A percentile compares a stretch with the other conserved stretches of the same genome.
Conservation (phyloP, 2,113 vertebrate genomes). For the Takifugu bimaculatus region DNA sequence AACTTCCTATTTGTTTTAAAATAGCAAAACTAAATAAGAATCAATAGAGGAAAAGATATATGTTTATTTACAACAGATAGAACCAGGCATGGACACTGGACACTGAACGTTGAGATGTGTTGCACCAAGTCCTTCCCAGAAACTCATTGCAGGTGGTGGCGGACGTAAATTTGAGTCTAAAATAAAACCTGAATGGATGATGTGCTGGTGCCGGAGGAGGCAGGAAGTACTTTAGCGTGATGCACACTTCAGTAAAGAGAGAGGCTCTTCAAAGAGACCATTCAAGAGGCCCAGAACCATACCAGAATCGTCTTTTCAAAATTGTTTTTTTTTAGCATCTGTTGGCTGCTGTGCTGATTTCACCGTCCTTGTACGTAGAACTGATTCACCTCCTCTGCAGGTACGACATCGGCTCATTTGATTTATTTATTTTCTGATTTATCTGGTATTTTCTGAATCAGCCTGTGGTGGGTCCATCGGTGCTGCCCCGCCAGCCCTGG, state of each 20-base stretch:
- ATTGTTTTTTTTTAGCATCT: slow-evolving; percentile 13
- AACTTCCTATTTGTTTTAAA: slow-evolving; percentile 1
- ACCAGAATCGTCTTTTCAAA: not conserved
- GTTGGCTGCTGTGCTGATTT: slow-evolving; percentile 2
- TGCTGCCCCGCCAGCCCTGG: not conserved
- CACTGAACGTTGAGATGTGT: slow-evolving; percentile 7
- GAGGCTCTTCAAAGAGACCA: slow-evolving; percentile 11
- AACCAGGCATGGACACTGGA: slow-evolving; percentile 22
- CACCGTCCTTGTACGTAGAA: no score
- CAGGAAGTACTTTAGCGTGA: slow-evolving; percentile 11
- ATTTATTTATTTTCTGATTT: not conserved
- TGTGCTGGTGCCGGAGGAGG: slow-evolving; percentile 24
- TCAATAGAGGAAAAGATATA: no score
- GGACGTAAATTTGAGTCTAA: slow-evolving; percentile 17
- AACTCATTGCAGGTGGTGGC: slow-evolving; percentile 11
- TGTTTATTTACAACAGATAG: not conserved
- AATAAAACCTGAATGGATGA: slow-evolving; percentile 29
- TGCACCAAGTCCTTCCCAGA: slow-evolving; percentile 17
- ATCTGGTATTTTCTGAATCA: not conserved
- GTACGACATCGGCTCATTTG: not conserved
- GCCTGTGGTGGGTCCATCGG: not conserved
- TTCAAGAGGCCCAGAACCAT: slow-evolving; percentile 6
- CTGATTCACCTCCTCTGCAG: no score
- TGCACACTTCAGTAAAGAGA: slow-evolving; percentile 18
- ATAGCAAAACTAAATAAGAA: no score